phyloP scores from a whole-genome alignment of 1,140 invertebrate species.

The Eupeodes corollae region DNA sequence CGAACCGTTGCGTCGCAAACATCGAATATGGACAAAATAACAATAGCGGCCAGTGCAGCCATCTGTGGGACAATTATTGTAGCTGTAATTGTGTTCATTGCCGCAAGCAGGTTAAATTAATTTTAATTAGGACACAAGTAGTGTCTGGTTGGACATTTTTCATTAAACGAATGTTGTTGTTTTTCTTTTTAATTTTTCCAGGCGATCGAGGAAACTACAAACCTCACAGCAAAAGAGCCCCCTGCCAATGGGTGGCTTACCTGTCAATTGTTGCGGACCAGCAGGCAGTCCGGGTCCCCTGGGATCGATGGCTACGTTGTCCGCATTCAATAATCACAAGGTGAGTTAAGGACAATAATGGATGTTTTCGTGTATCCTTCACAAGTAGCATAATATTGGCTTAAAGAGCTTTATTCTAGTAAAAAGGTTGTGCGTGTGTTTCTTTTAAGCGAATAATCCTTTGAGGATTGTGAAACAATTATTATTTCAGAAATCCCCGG shows the following conservation, averaged over 20 bases:
- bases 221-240: constrained; percentile 56
- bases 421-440: too few relatives aligned
- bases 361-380: too few relatives aligned
- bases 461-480: too few relatives aligned
- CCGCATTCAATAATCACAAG: constrained; percentile 69
- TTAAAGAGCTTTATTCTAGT: too few relatives aligned
- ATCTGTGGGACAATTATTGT: constrained; percentile 86
- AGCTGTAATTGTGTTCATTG: constrained; percentile 76
- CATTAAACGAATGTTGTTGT: background rate
- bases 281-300: constrained; percentile 65
- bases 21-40: constrained; percentile 88
- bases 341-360: constrained; percentile 21
- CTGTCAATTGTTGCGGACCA: constrained; percentile 64
- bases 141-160: background rate
- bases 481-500: too few relatives aligned
- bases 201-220: constrained; percentile 61
- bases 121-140: background rate
- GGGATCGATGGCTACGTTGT: constrained; percentile 67
- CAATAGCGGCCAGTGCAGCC: constrained; percentile 83
- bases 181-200: constrained; percentile 14
- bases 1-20: constrained; percentile 66
- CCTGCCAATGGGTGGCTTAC: constrained; percentile 54
- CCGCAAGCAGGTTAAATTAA: constrained; percentile 51
- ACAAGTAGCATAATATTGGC: too few relatives aligned
- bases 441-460: too few relatives aligned